Evolutionary conservation across 2,888 invertebrate genomes (phyloP), one percentile per base, ranked within the genome.

Genomic region (Drosophila koepferae): DNA sequence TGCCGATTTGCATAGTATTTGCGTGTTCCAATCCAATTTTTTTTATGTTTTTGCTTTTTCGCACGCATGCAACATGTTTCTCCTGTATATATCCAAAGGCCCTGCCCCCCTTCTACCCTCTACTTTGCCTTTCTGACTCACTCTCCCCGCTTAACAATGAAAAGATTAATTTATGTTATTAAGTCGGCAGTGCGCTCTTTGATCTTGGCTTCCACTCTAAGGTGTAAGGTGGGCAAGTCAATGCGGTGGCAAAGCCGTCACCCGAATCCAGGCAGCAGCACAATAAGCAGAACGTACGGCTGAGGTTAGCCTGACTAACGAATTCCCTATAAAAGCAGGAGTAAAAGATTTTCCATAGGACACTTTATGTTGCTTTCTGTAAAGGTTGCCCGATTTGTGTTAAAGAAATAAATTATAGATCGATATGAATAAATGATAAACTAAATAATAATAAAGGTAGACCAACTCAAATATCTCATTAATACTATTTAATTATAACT

Each of bases 151-250:
- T 74, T 90, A 88, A 91, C 87, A 87, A 90, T 91, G 91, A 83
- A 79, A 83, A 91, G 91, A 91, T 91, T 91, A 92, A 91, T 91
- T 92, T 90, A 88, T 92, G 91, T 92, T 91, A 92, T 92, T 92
- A 92, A 83, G 84, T 87, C 91, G 91, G 92, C 92, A 84, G 60
- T 61, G 74, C 74, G 68, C 72, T 58, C 91, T 91, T 91, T 91
- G 92, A 91, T 91, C 91, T 91, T 72, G 62, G 67, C 80, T 67
- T 70, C 71, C 41, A 41, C 41, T 80, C 74, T 72, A 77, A 92
- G 92, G 91, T 92, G 92, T 92, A 92, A 92, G 90, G 89, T 91
- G 90, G 91, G 92, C 84, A 90, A 86, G 90, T 85, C 91, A 91
- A 92, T 91, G 92, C 90, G 86, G 92, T 91, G 92, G 91, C 92